These are phyloP conservation scores for Tenthredo distinguenda DNA, from an alignment of 2,888 invertebrate species.

Conservation along the genomic window DNA sequence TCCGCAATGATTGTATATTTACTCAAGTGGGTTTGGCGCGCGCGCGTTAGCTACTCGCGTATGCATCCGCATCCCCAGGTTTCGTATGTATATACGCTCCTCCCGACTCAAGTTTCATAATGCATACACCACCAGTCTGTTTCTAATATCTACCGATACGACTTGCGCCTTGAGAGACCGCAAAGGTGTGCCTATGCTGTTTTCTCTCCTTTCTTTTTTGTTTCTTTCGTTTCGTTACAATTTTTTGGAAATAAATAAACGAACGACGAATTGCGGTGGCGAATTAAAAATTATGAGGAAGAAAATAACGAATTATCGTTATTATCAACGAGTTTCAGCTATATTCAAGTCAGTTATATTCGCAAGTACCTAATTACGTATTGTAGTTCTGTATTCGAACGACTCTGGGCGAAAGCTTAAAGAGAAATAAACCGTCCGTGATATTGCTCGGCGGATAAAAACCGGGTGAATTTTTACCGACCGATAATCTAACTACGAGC, in stretches of 20 bases:
- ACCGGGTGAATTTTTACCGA: conserved; percentile 9
- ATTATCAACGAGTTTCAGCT: no score
- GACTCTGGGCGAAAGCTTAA: neutral
- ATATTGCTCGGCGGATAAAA: conserved; percentile 6
- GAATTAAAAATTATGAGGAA: neutral
- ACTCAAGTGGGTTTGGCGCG: conserved; percentile 14
- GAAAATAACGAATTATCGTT: neutral
- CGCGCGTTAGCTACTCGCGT: neutral
- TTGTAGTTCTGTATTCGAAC: neutral
- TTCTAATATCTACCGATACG: neutral
- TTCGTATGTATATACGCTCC: neutral
- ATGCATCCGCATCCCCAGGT: neutral
- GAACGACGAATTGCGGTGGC: neutral
- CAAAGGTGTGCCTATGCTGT: neutral
- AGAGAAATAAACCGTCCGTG: neutral
- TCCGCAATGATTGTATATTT: conserved; percentile 36
- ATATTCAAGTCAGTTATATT: no score
- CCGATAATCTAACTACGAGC: conserved; percentile 12
- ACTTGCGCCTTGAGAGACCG: neutral
- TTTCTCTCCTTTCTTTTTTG: neutral
- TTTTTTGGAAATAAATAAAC: neutral
- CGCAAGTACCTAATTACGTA: no score
- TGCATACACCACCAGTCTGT: neutral
- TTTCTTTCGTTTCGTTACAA: neutral
- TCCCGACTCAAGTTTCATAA: conserved; percentile 3